Conservation (phyloP, 2,797 vertebrate species). For the Acanthopagrus latus region DNA sequence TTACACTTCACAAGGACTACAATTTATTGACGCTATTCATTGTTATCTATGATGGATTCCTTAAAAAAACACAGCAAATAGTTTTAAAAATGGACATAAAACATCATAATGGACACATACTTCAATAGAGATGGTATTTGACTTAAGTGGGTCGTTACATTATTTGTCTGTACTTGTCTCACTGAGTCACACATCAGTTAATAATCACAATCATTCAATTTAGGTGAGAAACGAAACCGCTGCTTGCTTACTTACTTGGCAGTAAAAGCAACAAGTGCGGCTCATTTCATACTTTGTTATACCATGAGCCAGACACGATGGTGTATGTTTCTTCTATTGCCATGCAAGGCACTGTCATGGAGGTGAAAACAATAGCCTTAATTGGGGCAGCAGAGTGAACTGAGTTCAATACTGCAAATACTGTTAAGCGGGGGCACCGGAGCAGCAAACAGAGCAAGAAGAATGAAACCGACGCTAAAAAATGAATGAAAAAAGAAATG, state of each 20-base stretch:
- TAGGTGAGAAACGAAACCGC: neutral
- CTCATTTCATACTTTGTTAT: conserved; percentile 3
- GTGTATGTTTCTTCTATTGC: conserved; percentile 29
- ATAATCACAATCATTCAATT: conserved; percentile 8
- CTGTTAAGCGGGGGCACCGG: neutral
- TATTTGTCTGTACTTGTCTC: neutral
- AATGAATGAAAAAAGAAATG: conserved; percentile 10
- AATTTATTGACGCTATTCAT: neutral
- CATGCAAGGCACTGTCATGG: conserved; percentile 4
- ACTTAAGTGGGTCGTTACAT: neutral
- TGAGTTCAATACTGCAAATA: conserved; percentile 28
- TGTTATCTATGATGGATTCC: neutral
- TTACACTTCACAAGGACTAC: neutral
- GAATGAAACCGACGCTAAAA: conserved; percentile 24
- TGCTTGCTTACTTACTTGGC: neutral
- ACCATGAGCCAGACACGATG: neutral
- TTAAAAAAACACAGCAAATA: neutral
- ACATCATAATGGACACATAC: neutral
- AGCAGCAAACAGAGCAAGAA: conserved; percentile 39
- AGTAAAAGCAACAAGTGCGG: conserved; percentile 13
- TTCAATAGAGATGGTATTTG: neutral
- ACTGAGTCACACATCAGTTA: neutral
- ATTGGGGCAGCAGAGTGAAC: conserved; percentile 33
- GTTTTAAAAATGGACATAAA: neutral
- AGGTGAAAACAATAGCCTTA: conserved; percentile 42